Percentiles rank a stretch among this genome's conserved stretches.
phyloP scores from a whole-genome alignment of 2,113 vertebrate species.

The Pipa parva region DNA sequence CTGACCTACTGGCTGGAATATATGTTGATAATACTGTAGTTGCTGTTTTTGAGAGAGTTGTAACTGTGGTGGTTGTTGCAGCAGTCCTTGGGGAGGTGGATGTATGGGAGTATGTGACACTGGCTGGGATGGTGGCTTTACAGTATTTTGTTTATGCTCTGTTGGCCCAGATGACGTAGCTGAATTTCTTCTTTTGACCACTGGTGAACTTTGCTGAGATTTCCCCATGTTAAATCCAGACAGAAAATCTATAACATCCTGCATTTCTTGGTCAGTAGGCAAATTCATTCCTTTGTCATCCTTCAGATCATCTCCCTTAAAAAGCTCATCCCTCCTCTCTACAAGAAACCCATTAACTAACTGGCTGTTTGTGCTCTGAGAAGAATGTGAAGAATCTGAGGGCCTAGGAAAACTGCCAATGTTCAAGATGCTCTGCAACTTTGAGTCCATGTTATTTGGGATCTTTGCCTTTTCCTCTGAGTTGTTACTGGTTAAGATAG shows the following conservation, averaged over 20 bases:
- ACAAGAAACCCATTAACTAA: slow-evolving; percentile 73
- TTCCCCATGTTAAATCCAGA: slow-evolving; percentile 98
- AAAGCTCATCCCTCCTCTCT: slow-evolving; percentile 59
- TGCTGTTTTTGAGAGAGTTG: slow-evolving; percentile 65
- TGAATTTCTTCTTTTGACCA: slow-evolving; percentile 89
- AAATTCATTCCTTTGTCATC: slow-evolving; percentile 96
- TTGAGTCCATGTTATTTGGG: slow-evolving; percentile 60
- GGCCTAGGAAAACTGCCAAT: slow-evolving; percentile 70
- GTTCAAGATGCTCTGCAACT: slow-evolving; percentile 81
- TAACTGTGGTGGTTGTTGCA: slow-evolving; percentile 66
- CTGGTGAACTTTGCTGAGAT: slow-evolving; percentile 90
- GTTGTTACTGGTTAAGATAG: slow-evolving; percentile 65
- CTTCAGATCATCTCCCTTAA: slow-evolving; percentile 59
- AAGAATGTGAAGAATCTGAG: slow-evolving; percentile 61
- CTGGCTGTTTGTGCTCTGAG: slow-evolving; percentile 56
- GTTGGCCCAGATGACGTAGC: slow-evolving; percentile 75
- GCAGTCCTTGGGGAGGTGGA: slow-evolving; percentile 63
- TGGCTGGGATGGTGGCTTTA: slow-evolving; percentile 62
- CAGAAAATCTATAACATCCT: slow-evolving; percentile 97
- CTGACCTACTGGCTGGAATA: slow-evolving; percentile 82
- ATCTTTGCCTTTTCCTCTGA: slow-evolving; percentile 83
- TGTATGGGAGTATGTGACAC: slow-evolving; percentile 71
- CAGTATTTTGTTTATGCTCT: slow-evolving; percentile 77
- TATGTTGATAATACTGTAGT: slow-evolving; percentile 87
- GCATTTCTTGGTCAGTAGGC: slow-evolving; percentile 98